Percentiles rank a stretch among this genome's conserved stretches.
Evolutionary conservation across 2,113 vertebrate species (phyloP).

Genomic region (Nothocercus julius): DNA sequence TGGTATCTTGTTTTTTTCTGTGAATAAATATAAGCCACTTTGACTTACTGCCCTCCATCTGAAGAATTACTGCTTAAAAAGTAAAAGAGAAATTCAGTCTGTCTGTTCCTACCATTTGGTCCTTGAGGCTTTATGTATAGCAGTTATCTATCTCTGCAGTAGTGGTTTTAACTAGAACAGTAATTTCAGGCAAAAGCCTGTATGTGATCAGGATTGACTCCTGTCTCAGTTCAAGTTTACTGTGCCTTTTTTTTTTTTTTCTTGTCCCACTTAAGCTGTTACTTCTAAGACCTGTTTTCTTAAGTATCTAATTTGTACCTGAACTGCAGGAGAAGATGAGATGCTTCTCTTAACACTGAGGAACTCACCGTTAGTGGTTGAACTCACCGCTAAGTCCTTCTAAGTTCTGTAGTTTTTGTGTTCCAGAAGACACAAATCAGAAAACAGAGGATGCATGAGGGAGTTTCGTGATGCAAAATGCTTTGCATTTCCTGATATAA

Average conservation of each 20-base stretch:
- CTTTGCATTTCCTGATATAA: background rate
- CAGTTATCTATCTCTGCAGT: background rate
- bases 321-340: background rate
- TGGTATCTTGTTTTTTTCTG: background rate
- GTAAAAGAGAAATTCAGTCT: background rate
- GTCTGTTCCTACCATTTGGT: background rate
- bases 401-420: background rate
- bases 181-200: background rate
- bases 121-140: background rate
- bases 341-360: background rate
- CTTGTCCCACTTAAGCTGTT: background rate
- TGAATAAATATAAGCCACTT: background rate
- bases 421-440: background rate
- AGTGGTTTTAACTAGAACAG: background rate
- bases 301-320: background rate
- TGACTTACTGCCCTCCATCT: background rate
- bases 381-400: accelerated
- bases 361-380: background rate
- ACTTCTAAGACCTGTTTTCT: background rate
- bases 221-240: background rate
- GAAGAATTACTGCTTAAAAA: background rate
- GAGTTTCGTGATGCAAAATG: background rate
- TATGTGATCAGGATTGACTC: background rate
- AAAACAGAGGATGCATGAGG: background rate
- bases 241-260: background rate